These are phyloP conservation scores for Nymphalis polychloros DNA, from an alignment of 2,888 invertebrate species.

Conservation along the genomic window DNA sequence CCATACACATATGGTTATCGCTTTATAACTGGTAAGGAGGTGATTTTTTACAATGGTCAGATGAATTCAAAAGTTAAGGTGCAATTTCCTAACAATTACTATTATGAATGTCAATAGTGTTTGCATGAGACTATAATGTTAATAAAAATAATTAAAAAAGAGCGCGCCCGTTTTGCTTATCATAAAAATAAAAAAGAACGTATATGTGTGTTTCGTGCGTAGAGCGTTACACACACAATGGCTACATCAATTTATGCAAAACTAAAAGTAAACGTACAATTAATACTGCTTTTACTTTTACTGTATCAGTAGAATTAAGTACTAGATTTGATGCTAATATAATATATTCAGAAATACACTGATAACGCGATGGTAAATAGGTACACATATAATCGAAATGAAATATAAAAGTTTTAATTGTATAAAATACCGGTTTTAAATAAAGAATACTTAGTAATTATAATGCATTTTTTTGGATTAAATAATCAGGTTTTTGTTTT, in stretches of 20 bases:
- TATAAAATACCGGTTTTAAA: no score
- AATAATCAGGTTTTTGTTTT: no score
- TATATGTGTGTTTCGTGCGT: neutral
- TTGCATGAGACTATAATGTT: constrained; percentile 7
- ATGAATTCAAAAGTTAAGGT: constrained; percentile 51
- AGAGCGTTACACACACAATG: neutral
- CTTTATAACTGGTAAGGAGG: constrained; percentile 60
- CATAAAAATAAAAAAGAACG: neutral
- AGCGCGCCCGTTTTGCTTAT: neutral
- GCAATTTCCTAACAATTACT: constrained; percentile 13
- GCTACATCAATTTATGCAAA: neutral
- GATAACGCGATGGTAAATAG: no score
- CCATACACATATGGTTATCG: constrained; percentile 79
- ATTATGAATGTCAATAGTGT: constrained; percentile 15
- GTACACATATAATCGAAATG: no score
- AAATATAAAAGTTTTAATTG: no score
- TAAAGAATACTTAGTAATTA: no score
- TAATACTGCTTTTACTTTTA: no score
- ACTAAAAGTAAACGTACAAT: no score
- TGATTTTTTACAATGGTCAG: constrained; percentile 62
- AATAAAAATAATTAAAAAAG: constrained; percentile 4
- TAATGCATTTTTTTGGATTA: no score
- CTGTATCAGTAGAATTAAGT: neutral
- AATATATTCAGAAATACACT: neutral
- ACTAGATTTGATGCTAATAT: neutral